phyloP scores from a whole-genome alignment of 2,888 invertebrate species.

The Leucozona laternaria region DNA sequence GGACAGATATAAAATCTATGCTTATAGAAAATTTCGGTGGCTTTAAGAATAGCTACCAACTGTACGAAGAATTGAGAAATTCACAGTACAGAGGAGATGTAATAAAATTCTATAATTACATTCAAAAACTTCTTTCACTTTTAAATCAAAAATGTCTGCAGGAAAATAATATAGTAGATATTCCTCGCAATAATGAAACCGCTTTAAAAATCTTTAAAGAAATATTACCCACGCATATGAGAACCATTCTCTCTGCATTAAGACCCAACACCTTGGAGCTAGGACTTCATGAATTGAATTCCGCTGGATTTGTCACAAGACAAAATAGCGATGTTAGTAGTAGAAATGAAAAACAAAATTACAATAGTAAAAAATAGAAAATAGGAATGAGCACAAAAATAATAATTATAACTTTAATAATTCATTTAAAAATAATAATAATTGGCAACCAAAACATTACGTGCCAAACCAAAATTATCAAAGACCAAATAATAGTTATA shows the following conservation, averaged over 20 bases:
- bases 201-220: constrained; percentile 16
- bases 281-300: neutral
- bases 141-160: neutral
- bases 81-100: neutral
- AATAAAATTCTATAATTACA: neutral
- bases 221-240: neutral
- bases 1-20: too few relatives aligned
- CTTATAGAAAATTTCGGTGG: too few relatives aligned
- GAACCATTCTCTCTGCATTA: neutral
- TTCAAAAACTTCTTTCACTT: neutral
- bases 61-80: neutral
- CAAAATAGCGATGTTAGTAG: neutral
- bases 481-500: too few relatives aligned
- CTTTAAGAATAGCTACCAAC: neutral
- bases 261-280: neutral
- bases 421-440: too few relatives aligned
- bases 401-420: too few relatives aligned
- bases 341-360: neutral
- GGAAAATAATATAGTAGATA: constrained; percentile 2
- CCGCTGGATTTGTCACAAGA: neutral
- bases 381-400: too few relatives aligned
- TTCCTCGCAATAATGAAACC: neutral
- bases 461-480: too few relatives aligned
- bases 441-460: too few relatives aligned
- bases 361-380: too few relatives aligned